A percentile compares a stretch with the other conserved stretches of the same genome.
Evolutionary conservation across 2,113 vertebrate species (phyloP).

Genomic region (Helogale parvula): DNA sequence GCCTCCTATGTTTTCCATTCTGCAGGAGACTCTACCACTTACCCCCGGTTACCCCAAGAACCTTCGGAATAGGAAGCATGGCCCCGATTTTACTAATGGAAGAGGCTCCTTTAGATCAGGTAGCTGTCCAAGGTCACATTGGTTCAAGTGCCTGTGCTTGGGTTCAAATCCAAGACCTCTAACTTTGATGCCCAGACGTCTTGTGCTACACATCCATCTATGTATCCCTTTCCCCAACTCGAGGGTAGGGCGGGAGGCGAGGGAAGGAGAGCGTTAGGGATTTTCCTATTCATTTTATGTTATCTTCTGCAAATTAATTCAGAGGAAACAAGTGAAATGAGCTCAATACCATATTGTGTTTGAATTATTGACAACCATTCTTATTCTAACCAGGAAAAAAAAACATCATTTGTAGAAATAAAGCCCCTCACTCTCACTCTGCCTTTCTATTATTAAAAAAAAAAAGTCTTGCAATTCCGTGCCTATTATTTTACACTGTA

Average conservation of each 20-base stretch:
- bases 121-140: not conserved
- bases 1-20: not conserved
- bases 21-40: rapidly evolving
- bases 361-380: conserved; percentile 45
- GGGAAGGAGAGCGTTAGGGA: not conserved
- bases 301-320: conserved; percentile 49
- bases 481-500: conserved; percentile 73
- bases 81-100: not conserved
- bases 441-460: conserved; percentile 69
- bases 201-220: rapidly evolving
- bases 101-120: not conserved
- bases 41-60: not conserved
- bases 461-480: conserved; percentile 50
- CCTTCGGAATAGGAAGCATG: not conserved
- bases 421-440: not conserved
- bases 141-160: not conserved
- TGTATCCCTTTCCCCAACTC: not conserved
- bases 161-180: not conserved
- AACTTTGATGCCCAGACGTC: not conserved
- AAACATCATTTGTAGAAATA: conserved; percentile 54
- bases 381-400: conserved; percentile 55
- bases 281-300: conserved; percentile 33
- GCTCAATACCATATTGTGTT: conserved; percentile 9
- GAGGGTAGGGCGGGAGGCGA: not conserved
- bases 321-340: conserved; percentile 23